Base-by-base conservation (phyloP, 2,113 vertebrate genomes). In the Eublepharis macularius region DNA sequence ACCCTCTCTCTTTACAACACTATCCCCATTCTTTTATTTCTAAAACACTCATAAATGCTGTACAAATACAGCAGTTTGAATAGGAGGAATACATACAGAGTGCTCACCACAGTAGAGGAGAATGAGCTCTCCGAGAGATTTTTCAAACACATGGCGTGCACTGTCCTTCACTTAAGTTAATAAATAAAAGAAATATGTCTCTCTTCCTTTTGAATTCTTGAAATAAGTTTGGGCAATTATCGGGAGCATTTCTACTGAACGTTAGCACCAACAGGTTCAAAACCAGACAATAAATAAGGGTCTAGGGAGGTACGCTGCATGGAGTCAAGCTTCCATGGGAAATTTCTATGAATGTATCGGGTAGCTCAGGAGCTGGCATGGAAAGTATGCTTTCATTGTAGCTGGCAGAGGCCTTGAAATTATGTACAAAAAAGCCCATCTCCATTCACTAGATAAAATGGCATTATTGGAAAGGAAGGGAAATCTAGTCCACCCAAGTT, bases 41-140 rank as follows among this genome's bases (percentile, higher is more conserved):
- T 91, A 93, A 95, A 94, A 95, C 93, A 94, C 92, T 95, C 91
- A 74, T 93, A 95, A 63, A 94, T 94, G 94, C 95, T 95, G 94
- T 96, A 96, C 95, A 96, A 91, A 47, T 93, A 94, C 66, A 86
- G n/a, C 41, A 74, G 47, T 93, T 89, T 92, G 89, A 92, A 91
- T 90, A 89, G 93, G 89, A 91, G 87, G 85, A 93, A 94, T 88
- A 94, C 89, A 91, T 90, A 91, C 81, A 90, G 78, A 91, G 92
- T 92, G 90, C 95, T 94, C 91, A 85, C 57, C 54, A 70, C 86
- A 5, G 83, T 49, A 92, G 84, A 90, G 76, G 89, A 94, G 91
- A 88, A 93, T 81, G 93, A 80, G 90, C 90, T 93, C 90, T 88
- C 86, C 83, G 88, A 88, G 90, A 91, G 43, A 86, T 89, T 88